A percentile compares a stretch with the other conserved stretches of the same genome.
phyloP scores from a whole-genome alignment of 37 sponge, comb jelly and placozoan genomes.

The Beroe ovata region DNA sequence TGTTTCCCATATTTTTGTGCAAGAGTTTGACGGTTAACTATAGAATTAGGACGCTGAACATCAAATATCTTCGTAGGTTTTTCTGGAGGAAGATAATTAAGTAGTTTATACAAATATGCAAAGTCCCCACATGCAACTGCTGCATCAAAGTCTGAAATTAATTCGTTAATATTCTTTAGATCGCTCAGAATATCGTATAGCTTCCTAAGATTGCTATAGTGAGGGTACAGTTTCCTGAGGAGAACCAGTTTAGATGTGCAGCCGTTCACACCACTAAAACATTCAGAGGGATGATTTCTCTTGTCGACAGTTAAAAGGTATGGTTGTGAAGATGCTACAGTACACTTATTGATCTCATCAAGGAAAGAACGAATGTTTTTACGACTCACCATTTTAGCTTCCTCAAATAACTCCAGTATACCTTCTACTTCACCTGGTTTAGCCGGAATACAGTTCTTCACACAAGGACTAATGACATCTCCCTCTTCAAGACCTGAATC shows the following conservation, averaged over 20 bases:
- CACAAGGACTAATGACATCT: background rate
- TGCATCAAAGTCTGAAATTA: background rate
- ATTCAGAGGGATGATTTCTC: background rate
- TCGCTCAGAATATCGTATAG: background rate
- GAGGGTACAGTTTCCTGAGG: background rate
- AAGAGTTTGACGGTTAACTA: background rate
- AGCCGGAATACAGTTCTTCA: too few species aligned
- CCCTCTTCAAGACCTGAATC: background rate
- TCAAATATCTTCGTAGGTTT: background rate
- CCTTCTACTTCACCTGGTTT: too few species aligned
- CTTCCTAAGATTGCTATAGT: background rate
- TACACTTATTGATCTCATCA: too few species aligned
- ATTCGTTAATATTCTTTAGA: background rate
- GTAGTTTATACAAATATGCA: background rate
- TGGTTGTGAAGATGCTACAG: too few species aligned
- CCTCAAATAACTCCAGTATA: too few species aligned
- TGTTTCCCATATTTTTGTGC: background rate
- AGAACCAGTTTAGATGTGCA: background rate
- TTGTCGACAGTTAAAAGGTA: background rate
- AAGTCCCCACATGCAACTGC: background rate
- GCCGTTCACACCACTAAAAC: background rate
- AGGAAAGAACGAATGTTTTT: too few species aligned
- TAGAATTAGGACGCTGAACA: background rate
- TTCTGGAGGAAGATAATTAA: background rate
- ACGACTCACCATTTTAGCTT: too few species aligned